Base-by-base conservation (phyloP, 2,797 vertebrate genomes). In the Silurus aristotelis region DNA sequence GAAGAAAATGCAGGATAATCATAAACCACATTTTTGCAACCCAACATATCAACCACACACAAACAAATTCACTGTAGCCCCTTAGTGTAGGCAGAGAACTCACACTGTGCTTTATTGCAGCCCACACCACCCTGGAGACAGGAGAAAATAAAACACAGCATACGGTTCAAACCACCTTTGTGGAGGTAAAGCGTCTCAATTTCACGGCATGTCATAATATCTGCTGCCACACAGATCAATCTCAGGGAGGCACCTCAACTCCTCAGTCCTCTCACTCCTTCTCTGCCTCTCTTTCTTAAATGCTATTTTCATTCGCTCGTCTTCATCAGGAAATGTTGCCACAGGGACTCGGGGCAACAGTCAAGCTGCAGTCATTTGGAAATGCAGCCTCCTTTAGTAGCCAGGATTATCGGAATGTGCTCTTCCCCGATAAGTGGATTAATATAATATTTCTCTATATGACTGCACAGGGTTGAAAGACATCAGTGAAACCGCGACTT, bases 351-450 rank as follows among this genome's bases (percentile, higher is more conserved):
- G 52, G 70, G 84, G 84, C 75, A 89, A 88, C 82, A 81, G 85
- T 70, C 78, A 83, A 64, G 63, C 80, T 52, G 84, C 81, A 87
- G 84, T 55, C 82, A 31, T 85, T 75, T 85, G 90, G 81, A 90
- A 91, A 87, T 87, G 82, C 86, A 83, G 86, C 68, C 87, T 84
- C 78, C 88, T 90, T 89, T 87, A 85, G 87, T 83, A 88, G 70
- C 63, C 84, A 56, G 90, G 90, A 92, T 92, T 90, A 91, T 90
- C 83, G 43, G 89, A 92, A 91, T 90, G 89, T 92, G 90, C 87
- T 87, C 85, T 89, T 86, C 83, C 82, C 91, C 82, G 91, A 92
- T 92, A 92, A 91, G 88, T 91, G 91, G 91, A 92, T 92, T 92
- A 92, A 89, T 90, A 91, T 77, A 87, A 91, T 89, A 89, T 90